Evolutionary conservation across 2,113 vertebrate species (phyloP).

Genomic region (Phrynosoma blainvillii): DNA sequence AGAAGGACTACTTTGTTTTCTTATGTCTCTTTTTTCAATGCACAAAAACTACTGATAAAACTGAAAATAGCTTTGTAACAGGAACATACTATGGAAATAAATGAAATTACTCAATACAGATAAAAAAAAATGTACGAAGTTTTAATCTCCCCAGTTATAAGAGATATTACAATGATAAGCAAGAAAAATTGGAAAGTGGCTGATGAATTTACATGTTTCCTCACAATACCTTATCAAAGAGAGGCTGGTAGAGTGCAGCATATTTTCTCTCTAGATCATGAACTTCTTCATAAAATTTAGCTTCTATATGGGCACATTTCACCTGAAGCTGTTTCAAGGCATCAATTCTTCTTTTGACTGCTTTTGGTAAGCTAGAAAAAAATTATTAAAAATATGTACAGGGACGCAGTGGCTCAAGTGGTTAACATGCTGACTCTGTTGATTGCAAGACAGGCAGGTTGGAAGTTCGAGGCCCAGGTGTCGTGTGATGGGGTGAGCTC

Average conservation of each 20-base stretch:
- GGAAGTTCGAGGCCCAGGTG: too few relatives aligned
- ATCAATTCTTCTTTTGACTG: slow-evolving; percentile 92
- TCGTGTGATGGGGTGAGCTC: too few relatives aligned
- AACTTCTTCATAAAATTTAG: slow-evolving; percentile 98
- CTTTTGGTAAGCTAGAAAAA: slow-evolving; percentile 86
- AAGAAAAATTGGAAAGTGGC: background rate
- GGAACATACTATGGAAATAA: background rate
- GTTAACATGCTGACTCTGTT: too few relatives aligned
- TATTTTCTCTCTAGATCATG: slow-evolving; percentile 97
- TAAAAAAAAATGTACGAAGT: background rate
- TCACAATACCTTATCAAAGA: slow-evolving; percentile 91
- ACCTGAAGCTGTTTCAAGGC: slow-evolving; percentile 96
- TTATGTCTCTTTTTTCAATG: background rate
- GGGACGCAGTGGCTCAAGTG: too few relatives aligned
- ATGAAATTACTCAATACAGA: too few relatives aligned
- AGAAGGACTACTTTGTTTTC: background rate
- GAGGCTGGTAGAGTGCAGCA: slow-evolving; percentile 90
- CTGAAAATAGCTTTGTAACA: background rate
- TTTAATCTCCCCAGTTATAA: background rate
- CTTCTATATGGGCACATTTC: slow-evolving; percentile 94
- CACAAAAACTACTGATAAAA: background rate
- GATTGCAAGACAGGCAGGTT: too few relatives aligned
- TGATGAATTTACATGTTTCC: background rate
- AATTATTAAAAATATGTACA: background rate
- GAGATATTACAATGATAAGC: background rate